Conservation (phyloP, 2,888 invertebrate species). For the Parochlus steinenii region DNA sequence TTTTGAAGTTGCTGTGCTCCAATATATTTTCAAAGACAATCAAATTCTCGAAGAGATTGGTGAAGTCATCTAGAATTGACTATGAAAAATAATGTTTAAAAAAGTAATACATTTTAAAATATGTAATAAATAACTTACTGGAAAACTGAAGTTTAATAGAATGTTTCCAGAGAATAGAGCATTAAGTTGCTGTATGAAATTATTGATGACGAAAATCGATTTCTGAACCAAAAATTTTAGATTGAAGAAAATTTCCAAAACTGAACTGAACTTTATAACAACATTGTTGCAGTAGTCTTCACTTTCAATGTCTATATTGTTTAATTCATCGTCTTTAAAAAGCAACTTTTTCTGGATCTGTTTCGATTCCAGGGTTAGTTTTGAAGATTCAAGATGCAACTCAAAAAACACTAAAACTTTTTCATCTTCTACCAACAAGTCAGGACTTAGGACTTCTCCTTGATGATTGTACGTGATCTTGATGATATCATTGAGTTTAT, state of each 20-base stretch:
- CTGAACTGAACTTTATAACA: slow-evolving; percentile 30
- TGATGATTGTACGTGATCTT: no score
- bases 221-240: slow-evolving; percentile 51
- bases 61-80: slow-evolving; percentile 6
- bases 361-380: slow-evolving; percentile 48
- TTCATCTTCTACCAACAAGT: no score
- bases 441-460: slow-evolving; percentile 60
- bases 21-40: slow-evolving; percentile 51
- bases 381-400: slow-evolving; percentile 58
- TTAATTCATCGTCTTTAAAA: slow-evolving; percentile 21
- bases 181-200: slow-evolving; percentile 58
- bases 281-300: slow-evolving; percentile 3
- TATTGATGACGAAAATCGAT: slow-evolving; percentile 51
- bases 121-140: slow-evolving; percentile 15
- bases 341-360: slow-evolving; percentile 34
- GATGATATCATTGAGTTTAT: no score
- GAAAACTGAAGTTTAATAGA: no score
- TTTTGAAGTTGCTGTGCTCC: slow-evolving; percentile 35
- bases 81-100: no score
- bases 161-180: slow-evolving; percentile 49
- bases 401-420: slow-evolving; percentile 64
- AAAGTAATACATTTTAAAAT: not conserved
- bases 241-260: slow-evolving; percentile 42
- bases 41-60: not conserved
- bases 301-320: not conserved